These are phyloP conservation scores for Tamias sibiricus DNA, from an alignment of 2,113 vertebrate species.

Conservation along the genomic window DNA sequence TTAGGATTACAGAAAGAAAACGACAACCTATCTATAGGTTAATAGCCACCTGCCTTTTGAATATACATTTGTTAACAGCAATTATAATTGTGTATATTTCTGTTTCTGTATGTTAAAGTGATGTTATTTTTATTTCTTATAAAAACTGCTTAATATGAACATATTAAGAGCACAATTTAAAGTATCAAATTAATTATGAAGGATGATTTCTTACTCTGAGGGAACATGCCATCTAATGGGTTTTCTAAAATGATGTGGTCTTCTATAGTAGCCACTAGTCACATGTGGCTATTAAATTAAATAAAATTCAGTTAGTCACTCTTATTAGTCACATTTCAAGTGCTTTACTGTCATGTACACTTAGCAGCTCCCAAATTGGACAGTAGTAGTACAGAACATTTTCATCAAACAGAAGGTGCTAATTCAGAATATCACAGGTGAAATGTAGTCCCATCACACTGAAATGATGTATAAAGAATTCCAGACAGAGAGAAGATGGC, in stretches of 20 bases:
- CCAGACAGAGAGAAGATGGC: no score
- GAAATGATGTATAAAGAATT: neutral
- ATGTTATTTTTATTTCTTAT: neutral
- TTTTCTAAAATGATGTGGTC: neutral
- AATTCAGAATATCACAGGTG: neutral
- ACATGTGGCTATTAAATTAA: neutral
- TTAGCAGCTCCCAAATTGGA: neutral
- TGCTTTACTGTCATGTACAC: neutral
- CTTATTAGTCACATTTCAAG: neutral
- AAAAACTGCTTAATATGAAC: neutral
- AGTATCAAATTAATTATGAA: neutral
- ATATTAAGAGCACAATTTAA: neutral
- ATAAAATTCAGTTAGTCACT: neutral
- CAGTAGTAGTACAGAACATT: neutral
- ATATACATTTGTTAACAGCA: neutral
- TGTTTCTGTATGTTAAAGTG: neutral
- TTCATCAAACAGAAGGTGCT: neutral
- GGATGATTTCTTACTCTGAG: neutral
- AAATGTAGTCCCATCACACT: neutral
- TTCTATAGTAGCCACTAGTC: neutral
- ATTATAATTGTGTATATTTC: neutral
- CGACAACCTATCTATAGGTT: neutral
- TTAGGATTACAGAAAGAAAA: slow-evolving; percentile 49
- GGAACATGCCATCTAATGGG: neutral
- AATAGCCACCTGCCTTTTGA: slow-evolving; percentile 34